Percentiles rank a stretch among this genome's conserved stretches.
phyloP scores from a whole-genome alignment of 2,888 invertebrate genomes.

The Amphiduros pacificus region DNA sequence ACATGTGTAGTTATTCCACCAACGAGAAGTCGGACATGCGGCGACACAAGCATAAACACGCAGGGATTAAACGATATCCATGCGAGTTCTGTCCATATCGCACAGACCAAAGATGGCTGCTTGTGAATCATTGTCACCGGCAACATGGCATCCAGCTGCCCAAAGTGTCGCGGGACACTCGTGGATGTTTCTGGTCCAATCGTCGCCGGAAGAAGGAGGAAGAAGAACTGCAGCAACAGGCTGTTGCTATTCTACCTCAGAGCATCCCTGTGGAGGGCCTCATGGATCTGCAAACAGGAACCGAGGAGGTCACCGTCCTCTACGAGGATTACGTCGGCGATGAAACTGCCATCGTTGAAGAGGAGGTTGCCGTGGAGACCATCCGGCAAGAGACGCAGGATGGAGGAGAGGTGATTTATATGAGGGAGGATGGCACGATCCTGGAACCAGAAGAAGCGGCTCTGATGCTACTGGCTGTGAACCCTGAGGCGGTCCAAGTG shows the following conservation, averaged over 20 bases:
- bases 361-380: background rate
- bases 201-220: slow-evolving; percentile 5
- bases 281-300: no score
- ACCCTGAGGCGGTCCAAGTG: no score
- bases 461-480: no score
- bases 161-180: slow-evolving; percentile 11
- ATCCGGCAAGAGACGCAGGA: slow-evolving; percentile 6
- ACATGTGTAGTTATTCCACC: slow-evolving; percentile 15
- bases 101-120: slow-evolving; percentile 18
- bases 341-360: no score
- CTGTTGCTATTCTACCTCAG: background rate
- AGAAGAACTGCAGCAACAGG: background rate
- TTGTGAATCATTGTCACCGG: slow-evolving; percentile 22
- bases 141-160: slow-evolving; percentile 20
- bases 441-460: background rate
- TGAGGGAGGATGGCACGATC: slow-evolving; percentile 11
- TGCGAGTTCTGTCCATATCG: slow-evolving; percentile 19
- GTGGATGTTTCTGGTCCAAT: slow-evolving; percentile 12
- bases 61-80: slow-evolving; percentile 11
- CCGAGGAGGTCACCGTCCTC: no score
- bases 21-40: slow-evolving; percentile 24
- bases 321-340: background rate
- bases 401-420: slow-evolving; percentile 9
- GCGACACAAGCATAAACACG: slow-evolving; percentile 18
- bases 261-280: background rate